Evolutionary conservation across 1,140 invertebrate genomes (phyloP), one percentile per base, ranked within the genome.

Genomic region (Procambarus clarkii): DNA sequence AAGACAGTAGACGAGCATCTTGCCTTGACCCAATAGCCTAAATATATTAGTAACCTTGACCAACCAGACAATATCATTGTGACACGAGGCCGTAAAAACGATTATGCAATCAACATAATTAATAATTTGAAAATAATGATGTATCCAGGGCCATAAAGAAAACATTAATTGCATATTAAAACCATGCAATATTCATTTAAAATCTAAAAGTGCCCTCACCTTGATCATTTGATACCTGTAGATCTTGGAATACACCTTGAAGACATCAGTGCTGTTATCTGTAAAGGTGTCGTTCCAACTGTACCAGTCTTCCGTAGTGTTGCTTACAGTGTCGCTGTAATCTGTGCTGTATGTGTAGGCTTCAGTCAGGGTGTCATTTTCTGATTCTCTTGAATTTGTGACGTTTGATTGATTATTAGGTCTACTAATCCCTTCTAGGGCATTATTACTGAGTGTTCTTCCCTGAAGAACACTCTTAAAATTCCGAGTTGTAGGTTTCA

Each of bases 161-260:
- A 34, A 34, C 34, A 34, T 34, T 34, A 34, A 34, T 34, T 34
- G 34, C 50, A 54, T 54, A 9, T 54, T 54, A 8, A 54, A 54
- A 54, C 13, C 4, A 13, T 4, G 50, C 8, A 54, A 54, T 54
- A 5, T 5, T 54, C 13, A 54, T 54, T 1, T 64, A 64, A 64
- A 21, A 58, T 13, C 18, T 4, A 5, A 18, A 18, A 34, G n/a
- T 34, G 8, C 34, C 21, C 24, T 81, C 54, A 81, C 79, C 79
- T 81, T 81, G 7, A 81, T 81, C 48, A 81, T 81, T 48, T 81
- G 79, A 21, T 54, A 81, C 48, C n/a, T 24, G 48, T 81, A 81
- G 34, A 81, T 58, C 18, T 81, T 81, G 48, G 24, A 54, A 15
- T 81, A n/a, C 0, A 58, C 8, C 18, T 54, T 54, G 48, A 44